Base-by-base conservation (phyloP, 2,888 invertebrate species). In the Agonopterix subpropinquella region DNA sequence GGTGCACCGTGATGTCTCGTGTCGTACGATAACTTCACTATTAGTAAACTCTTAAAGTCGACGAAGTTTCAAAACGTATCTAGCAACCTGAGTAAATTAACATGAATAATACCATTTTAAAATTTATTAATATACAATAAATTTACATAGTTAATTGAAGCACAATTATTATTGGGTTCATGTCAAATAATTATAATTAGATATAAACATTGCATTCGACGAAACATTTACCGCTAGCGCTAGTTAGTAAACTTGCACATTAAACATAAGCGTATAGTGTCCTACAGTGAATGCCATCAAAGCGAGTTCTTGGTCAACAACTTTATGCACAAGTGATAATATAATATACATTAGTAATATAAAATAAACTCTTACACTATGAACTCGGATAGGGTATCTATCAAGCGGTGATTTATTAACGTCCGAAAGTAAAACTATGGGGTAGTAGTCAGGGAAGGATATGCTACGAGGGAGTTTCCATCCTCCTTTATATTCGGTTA, bases 21-120 rank as follows among this genome's bases (percentile, higher is more conserved):
- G 68, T 69, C 70, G 58, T 64, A 67, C 61, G 58, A 69, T 65
- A 66, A 70, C 73, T 70, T 67, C 67, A 71, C 72, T 73, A 78
- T 71, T 61, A 71, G 52, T 53, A 52, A 57, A 70, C 62, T 73
- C 66, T 73, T 72, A 77, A 73, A 70, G 70, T 62, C 66, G 76
- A 74, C 62, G 69, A 77, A 75, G 74, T 73, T 76, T 79, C 64
- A 68, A 64, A 77, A 70, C 4, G 42, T 78, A 76, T 78, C 82
- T 83, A 84, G 80, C 83, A 81, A 81, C 80, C 78, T 77, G 79
- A 80, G 72, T 81, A 81, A 85, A 85, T 72, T 72, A 85, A 83
- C 77, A 73, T 73, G 74, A 74, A 72, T 74, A 77, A 77, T 78
- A 79, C 70, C 67, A 75, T 73, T 79, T 79, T 67, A 67, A 73